A percentile compares a stretch with the other conserved stretches of the same genome.
phyloP scores from a whole-genome alignment of 2,888 invertebrate species.

The Leptarthrus brevirostris region DNA sequence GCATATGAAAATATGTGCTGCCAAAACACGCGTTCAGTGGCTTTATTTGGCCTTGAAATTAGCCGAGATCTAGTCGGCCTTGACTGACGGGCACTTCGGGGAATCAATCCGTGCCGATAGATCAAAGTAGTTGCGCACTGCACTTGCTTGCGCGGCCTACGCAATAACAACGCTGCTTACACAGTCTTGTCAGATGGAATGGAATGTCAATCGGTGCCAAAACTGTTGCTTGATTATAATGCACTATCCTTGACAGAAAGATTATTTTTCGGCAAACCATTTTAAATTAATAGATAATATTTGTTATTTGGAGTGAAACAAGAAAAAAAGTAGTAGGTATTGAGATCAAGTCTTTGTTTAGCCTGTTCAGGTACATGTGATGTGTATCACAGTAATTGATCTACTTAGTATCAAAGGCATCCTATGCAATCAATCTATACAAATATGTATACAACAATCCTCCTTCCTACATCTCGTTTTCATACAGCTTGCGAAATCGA shows the following conservation, averaged over 20 bases:
- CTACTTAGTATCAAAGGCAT: no score
- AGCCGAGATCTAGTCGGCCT: no score
- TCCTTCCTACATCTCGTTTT: no score
- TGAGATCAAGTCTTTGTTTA: no score
- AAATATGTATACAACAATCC: no score
- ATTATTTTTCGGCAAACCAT: background rate
- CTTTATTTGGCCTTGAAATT: background rate
- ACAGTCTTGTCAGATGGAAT: background rate
- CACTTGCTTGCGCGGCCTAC: constrained; percentile 16
- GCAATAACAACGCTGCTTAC: background rate
- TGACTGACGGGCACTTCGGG: background rate
- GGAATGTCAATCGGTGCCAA: constrained; percentile 17
- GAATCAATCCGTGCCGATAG: constrained; percentile 2
- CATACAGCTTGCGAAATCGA: no score
- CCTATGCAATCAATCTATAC: no score
- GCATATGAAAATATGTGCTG: background rate
- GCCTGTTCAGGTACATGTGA: no score
- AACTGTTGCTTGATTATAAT: background rate
- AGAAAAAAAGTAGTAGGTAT: no score
- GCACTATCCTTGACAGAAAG: constrained; percentile 13
- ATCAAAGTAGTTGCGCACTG: constrained; percentile 25
- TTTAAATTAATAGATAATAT: no score
- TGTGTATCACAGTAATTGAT: no score
- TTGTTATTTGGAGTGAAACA: no score
- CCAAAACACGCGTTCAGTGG: constrained; percentile 1